A percentile compares a stretch with the other conserved stretches of the same genome.
Conservation (phyloP, 2,113 vertebrate genomes). For the Rana temporaria region DNA sequence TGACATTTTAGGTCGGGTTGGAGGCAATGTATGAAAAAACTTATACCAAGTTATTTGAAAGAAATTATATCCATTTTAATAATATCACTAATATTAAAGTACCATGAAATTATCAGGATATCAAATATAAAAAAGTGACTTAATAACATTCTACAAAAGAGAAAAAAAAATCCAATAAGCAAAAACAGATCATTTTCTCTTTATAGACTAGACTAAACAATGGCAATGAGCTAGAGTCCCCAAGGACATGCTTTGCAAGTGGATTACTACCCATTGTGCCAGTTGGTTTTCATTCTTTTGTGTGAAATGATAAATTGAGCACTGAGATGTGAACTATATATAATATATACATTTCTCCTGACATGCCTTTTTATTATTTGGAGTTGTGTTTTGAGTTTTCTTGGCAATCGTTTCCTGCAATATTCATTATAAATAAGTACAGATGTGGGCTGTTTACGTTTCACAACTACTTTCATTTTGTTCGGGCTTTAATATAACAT, state of each 20-base stretch:
- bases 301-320: slow-evolving; percentile 40
- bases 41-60: no score
- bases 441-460: slow-evolving; percentile 51
- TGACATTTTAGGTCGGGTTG: no score
- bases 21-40: no score
- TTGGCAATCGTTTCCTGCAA: slow-evolving; percentile 49
- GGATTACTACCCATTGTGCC: slow-evolving; percentile 47
- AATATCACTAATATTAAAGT: no score
- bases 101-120: not conserved
- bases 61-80: no score
- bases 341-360: slow-evolving; percentile 41
- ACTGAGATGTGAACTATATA: slow-evolving; percentile 9
- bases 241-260: slow-evolving; percentile 31
- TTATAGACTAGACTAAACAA: slow-evolving; percentile 42
- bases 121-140: not conserved
- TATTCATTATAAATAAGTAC: slow-evolving; percentile 52
- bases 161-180: slow-evolving; percentile 1
- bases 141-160: not conserved
- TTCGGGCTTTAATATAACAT: slow-evolving; percentile 35
- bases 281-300: slow-evolving; percentile 45
- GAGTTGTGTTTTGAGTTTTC: slow-evolving; percentile 48
- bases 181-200: slow-evolving; percentile 22
- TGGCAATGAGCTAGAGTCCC: slow-evolving; percentile 16
- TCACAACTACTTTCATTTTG: slow-evolving; percentile 48
- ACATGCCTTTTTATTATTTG: slow-evolving; percentile 31